Base-by-base conservation (phyloP, 1,140 invertebrate genomes). In the Gonioctena quinquepunctata region DNA sequence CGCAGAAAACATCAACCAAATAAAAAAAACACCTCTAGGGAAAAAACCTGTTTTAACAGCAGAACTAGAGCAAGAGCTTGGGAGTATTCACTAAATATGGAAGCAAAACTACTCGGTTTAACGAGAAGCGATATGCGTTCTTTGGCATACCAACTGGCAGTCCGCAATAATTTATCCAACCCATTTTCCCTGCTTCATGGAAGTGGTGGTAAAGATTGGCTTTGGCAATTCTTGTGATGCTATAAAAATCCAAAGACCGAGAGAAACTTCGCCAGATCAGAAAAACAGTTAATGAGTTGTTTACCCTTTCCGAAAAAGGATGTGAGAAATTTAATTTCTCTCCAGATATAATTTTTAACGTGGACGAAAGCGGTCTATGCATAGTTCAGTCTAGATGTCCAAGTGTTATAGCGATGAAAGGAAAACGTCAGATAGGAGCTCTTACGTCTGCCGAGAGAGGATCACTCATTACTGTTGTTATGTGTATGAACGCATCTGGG, bases 361-460 rank as follows among this genome's bases (percentile, higher is more conserved):
- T 33, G 13, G 28, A 33, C 7, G 63, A 50, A 28, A 21, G 16
- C 2, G 62, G 62, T 2, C 13, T 64, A 13, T 6, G 18, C 25
- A n/a, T 8, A 26, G 48, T 65, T 0, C 22, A 65, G 19, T 65
- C 63, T 0, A 65, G 27, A 50, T 49, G 13, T 16, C 18, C 42
- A 11, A 16, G 50, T 0, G n/a, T n/a, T n/a, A n/a, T n/a, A n/a
- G n/a, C n/a, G n/a, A n/a, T n/a, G n/a, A 65, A 22, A 22, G 22
- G 50, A 7, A 50, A 65, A 50, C 18, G 61, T 7, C 63, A 65
- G 54, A 68, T 87, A 8, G 85, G 82, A 48, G 74, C 79, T 49
- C 22, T 86, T 2, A 85, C 81, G n/a, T n/a, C n/a, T n/a, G n/a
- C n/a, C n/a, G n/a, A 87, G 77, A 76, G 85, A 57, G 85, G 84